These are phyloP conservation scores for Actinernus sp. DNA, from an alignment of 92 coral and sea anemone genomes.

Conservation along the genomic window DNA sequence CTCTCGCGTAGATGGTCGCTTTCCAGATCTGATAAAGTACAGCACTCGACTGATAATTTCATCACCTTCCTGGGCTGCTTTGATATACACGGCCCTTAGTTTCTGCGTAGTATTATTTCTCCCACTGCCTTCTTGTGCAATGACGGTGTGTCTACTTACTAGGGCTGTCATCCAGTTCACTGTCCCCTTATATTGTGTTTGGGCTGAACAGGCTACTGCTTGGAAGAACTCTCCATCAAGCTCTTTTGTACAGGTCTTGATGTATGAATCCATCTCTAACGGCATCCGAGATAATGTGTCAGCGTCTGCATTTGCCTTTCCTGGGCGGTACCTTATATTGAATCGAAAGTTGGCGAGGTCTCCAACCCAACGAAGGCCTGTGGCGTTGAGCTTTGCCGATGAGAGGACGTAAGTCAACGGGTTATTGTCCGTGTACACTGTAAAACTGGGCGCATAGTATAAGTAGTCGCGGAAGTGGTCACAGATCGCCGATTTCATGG, in stretches of 20 bases:
- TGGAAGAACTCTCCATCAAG: slow-evolving; percentile 17
- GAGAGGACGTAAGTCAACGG: slow-evolving; percentile 14
- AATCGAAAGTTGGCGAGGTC: slow-evolving; percentile 20
- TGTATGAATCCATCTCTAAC: slow-evolving; percentile 14
- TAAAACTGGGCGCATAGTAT: slow-evolving; percentile 11
- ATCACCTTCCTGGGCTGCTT: slow-evolving; percentile 27
- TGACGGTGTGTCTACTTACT: not conserved
- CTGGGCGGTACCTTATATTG: slow-evolving; percentile 10
- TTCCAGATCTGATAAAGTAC: slow-evolving; percentile 1
- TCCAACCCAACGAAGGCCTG: slow-evolving; percentile 14
- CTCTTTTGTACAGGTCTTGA: slow-evolving; percentile 10
- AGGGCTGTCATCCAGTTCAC: slow-evolving; percentile 12
- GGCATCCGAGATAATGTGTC: slow-evolving; percentile 20
- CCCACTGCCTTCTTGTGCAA: not conserved
- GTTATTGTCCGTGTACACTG: too few species aligned
- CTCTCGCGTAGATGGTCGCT: slow-evolving; percentile 26
- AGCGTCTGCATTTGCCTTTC: slow-evolving; percentile 19
- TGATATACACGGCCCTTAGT: slow-evolving; percentile 1
- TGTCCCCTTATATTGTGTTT: slow-evolving; percentile 24
- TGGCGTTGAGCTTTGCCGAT: slow-evolving; percentile 7
- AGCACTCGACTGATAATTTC: slow-evolving; percentile 17
- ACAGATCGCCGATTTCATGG: slow-evolving; percentile 11
- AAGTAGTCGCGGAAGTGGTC: slow-evolving; percentile 21
- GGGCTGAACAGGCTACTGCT: slow-evolving; percentile 18
- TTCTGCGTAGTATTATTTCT: not conserved